Conservation (phyloP, 2,888 invertebrate species). For the Pristionchus entomophagus region DNA sequence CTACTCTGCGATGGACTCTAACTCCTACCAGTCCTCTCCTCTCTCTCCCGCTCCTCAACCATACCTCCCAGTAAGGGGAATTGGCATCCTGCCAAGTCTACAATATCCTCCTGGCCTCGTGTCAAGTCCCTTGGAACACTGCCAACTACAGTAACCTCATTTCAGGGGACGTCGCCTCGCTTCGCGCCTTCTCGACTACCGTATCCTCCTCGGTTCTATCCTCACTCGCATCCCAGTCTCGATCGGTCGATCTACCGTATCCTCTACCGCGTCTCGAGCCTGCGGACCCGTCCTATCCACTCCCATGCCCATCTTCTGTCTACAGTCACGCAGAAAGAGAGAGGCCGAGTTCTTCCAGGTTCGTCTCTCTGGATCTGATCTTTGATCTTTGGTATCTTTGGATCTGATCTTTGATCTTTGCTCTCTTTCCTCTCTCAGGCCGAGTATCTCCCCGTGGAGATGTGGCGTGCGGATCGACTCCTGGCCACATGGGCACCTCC, state of each 20-base stretch:
- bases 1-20: conserved; percentile 5
- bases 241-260: not conserved
- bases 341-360: conserved; percentile 24
- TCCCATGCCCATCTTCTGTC: not conserved
- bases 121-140: not conserved
- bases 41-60: conserved; percentile 7
- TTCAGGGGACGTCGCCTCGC: not conserved
- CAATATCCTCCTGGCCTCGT: not conserved
- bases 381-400: conserved; percentile 4
- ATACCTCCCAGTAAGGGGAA: not conserved
- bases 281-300: not conserved
- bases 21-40: conserved; percentile 13
- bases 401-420: not conserved
- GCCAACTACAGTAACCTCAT: not conserved
- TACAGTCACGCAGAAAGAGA: not conserved
- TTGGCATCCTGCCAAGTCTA: not conserved
- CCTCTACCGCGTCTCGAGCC: not conserved
- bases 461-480: not conserved
- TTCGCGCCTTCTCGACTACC: conserved; percentile 18
- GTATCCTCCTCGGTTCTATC: not conserved
- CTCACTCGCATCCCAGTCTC: not conserved
- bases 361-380: not conserved
- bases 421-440: not conserved
- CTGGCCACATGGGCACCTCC: not conserved
- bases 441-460: conserved; percentile 11